phyloP scores from a whole-genome alignment of 64 coral and sea anemone species.

The Stylophora pistillata region DNA sequence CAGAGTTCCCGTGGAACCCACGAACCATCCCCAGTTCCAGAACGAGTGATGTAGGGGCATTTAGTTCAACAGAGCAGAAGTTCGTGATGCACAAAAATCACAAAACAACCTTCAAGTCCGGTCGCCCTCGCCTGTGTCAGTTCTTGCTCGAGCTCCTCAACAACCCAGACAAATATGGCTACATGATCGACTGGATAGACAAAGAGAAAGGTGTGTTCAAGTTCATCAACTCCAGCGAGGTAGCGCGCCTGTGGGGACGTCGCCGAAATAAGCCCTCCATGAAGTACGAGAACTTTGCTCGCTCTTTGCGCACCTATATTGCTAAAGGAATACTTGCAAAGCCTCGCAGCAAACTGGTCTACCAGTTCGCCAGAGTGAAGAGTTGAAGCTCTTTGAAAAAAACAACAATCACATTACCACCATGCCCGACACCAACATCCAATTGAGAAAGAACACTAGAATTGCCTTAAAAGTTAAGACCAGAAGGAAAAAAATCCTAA shows the following conservation, averaged over 20 bases:
- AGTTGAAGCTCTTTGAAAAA: not conserved
- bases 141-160: conserved; percentile 52
- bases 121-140: conserved; percentile 57
- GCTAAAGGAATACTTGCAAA: conserved; percentile 67
- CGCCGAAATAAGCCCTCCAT: conserved; percentile 59
- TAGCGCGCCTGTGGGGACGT: conserved; percentile 57
- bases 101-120: conserved; percentile 55
- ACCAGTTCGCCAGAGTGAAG: conserved; percentile 38
- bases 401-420: not conserved
- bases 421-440: not conserved
- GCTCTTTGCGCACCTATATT: conserved; percentile 65
- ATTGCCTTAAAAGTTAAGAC: not conserved
- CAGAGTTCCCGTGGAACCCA: conserved; percentile 5
- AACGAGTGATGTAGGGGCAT: not conserved
- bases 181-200: conserved; percentile 69
- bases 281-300: conserved; percentile 82
- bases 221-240: conserved; percentile 60
- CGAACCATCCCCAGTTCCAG: not conserved
- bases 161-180: conserved; percentile 45
- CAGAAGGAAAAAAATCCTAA: not conserved
- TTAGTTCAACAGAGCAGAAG: not conserved
- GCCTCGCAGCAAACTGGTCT: conserved; percentile 71
- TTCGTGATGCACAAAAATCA: conserved; percentile 38
- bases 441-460: not conserved
- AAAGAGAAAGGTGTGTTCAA: conserved; percentile 69